Conservation (phyloP, 1,140 invertebrate species). For the Ips typographus region DNA sequence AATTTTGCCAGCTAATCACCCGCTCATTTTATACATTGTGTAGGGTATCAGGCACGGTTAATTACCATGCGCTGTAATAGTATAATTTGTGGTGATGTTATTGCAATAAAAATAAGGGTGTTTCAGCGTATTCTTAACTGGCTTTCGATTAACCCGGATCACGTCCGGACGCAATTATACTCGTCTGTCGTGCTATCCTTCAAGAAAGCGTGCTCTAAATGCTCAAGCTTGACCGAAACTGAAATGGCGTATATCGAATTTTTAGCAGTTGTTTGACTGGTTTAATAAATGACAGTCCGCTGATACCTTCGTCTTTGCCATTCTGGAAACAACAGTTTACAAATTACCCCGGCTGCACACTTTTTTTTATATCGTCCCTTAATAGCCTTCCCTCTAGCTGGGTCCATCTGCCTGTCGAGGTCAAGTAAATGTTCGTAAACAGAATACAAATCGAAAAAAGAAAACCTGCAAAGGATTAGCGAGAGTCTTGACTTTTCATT, state of each 20-base stretch:
- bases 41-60: no score
- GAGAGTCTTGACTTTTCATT: no score
- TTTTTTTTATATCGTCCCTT: slow-evolving; percentile 7
- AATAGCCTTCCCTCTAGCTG: neutral
- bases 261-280: slow-evolving; percentile 34
- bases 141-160: slow-evolving; percentile 43
- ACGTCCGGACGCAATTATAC: slow-evolving; percentile 48
- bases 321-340: slow-evolving; percentile 30
- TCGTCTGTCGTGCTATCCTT: slow-evolving; percentile 47
- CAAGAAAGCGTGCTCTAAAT: slow-evolving; percentile 47
- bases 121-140: slow-evolving; percentile 7
- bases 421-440: no score
- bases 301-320: slow-evolving; percentile 27
- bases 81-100: no score
- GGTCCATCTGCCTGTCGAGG: no score
- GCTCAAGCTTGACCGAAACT: slow-evolving; percentile 36
- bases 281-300: slow-evolving; percentile 33
- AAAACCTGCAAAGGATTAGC: no score
- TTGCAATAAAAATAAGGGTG: no score
- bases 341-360: slow-evolving; percentile 14
- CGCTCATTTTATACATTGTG: no score
- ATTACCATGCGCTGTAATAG: no score
- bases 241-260: slow-evolving; percentile 37
- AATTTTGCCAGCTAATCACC: neutral
- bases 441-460: no score